Base-by-base conservation (phyloP, 2,888 invertebrate species). In the Euzetes globulus region DNA sequence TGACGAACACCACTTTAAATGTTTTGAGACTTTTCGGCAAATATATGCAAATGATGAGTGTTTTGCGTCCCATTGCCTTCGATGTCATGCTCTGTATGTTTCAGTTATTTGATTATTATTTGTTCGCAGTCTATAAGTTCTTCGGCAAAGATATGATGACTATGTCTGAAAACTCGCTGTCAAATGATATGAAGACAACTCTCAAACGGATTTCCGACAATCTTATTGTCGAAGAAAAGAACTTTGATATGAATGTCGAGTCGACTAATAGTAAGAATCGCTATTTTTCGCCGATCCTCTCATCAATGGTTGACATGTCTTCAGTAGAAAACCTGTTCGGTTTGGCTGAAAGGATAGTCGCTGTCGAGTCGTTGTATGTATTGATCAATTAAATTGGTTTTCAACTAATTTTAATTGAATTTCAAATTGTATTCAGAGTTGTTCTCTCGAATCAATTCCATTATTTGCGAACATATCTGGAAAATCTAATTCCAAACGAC, bases 41-140 rank as follows among this genome's bases (percentile, higher is more conserved):
- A 79, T 97, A 97, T 82, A 86, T 97, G 73, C 94, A 96, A 83
- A 94, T 97, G 88, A 92, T 94, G 81, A 86, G 90, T 79, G 87
- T 95, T 75, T 83, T 97, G 55, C 90, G 92, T 74, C 91, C 94
- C 47, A 94, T 96, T 77, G 91, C 95, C 0, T 87, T 91, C 80
- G 92, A 94, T 83, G 93, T 96, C 2, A 89, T 94, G n/a, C 87
- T 89, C 81, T 88, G 91, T 76, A 91, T 96, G 89, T 89, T 91
- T 78, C 94, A 97, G 80, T 86, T 97, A 25, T 92, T 94, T 82
- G 96, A 97, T 81, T 93, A 92, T 82, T 97, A 96, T 83, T 88
- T 94, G 74, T 94, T 90, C 82, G 88, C 92, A 0, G 93, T 94
- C 0, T 91, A 92, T 82, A 85, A 87, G 50, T 92, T 94, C 81